Evolutionary conservation across 2,888 invertebrate species (phyloP).

Genomic region (Cerastoderma edule): DNA sequence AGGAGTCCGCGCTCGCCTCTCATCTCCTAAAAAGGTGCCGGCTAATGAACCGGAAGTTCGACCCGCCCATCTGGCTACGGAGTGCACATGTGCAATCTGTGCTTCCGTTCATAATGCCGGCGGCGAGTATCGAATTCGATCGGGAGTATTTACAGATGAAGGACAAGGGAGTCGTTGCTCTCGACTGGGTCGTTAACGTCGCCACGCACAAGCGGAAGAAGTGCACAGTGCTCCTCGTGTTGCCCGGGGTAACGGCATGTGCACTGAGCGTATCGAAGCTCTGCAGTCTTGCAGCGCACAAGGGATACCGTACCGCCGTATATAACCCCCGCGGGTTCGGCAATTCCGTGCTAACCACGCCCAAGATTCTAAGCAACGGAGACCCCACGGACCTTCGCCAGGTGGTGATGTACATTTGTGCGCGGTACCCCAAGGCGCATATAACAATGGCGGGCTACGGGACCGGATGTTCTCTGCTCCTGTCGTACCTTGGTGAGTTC

Average conservation of each 20-base stretch:
- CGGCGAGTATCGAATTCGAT: constrained; percentile 58
- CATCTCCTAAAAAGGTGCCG: constrained; percentile 74
- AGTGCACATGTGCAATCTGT: constrained; percentile 77
- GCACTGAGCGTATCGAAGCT: constrained; percentile 64
- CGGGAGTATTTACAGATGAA: constrained; percentile 78
- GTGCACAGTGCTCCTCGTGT: constrained; percentile 68
- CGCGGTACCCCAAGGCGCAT: constrained; percentile 65
- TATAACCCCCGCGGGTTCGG: constrained; percentile 79
- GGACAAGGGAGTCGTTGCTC: constrained; percentile 77
- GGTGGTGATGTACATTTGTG: constrained; percentile 74
- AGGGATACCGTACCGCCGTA: constrained; percentile 75
- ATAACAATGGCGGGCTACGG: constrained; percentile 75
- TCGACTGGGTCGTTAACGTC: constrained; percentile 76
- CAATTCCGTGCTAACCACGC: constrained; percentile 72
- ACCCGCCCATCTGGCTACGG: constrained; percentile 71
- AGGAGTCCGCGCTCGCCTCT: constrained; percentile 74
- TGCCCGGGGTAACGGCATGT: constrained; percentile 75
- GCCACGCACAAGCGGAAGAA: constrained; percentile 64
- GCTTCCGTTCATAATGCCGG: constrained; percentile 62
- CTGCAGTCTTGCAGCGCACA: constrained; percentile 66
- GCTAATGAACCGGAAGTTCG: constrained; percentile 69
- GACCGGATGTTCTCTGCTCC: constrained; percentile 73
- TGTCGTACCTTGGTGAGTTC: constrained; percentile 81
- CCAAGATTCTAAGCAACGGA: constrained; percentile 75
- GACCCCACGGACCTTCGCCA: constrained; percentile 78